Base-by-base conservation (phyloP, 1,140 invertebrate genomes). In the Macrobrachium nipponense region DNA sequence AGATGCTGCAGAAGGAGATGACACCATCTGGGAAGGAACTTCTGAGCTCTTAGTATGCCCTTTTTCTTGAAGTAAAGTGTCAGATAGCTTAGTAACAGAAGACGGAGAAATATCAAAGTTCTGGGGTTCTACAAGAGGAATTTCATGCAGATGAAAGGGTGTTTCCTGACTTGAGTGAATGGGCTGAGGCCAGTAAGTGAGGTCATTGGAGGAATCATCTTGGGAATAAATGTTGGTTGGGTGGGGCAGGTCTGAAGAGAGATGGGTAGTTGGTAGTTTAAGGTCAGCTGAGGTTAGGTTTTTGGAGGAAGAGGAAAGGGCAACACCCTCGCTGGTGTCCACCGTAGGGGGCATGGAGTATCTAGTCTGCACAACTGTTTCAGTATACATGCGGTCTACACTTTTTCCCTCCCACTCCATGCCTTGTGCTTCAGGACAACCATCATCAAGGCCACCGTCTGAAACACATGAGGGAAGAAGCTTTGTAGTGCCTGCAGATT, bases 381-480 rank as follows among this genome's bases (percentile, higher is more conserved):
- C 86, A 85, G 88, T 87, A 76, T 82, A 87, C 79, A 89, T 84
- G 88, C 82, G 81, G 82, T 83, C 86, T 86, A 87, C 81, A 87
- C 85, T 84, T 82, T 84, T 87, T 73, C 75, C 83, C 85, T 86
- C 78, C 82, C 80, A 77, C 73, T 66, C 81, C 87, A 85, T 79
- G 86, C 75, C 82, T 82, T 88, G 84, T 79, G 72, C 86, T 76
- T 80, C 79, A 82, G 86, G 86, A 77, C 86, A 77, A 87, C 79
- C 86, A 82, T 70, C 86, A 82, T 87, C 80, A 85, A 80, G 87
- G 80, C 70, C 86, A 87, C 87, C 77, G 88, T 89, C 88, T 89
- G 88, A 89, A 89, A 89, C 82, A 87, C 86, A 89, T 82, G 88
- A 89, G 86, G 88, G 84, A 86, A 79, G 83, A 86, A 87, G 85